A percentile compares a stretch with the other conserved stretches of the same genome.
These are phyloP conservation scores for Sipha maydis DNA, from an alignment of 2,888 invertebrate species.

Conservation along the genomic window DNA sequence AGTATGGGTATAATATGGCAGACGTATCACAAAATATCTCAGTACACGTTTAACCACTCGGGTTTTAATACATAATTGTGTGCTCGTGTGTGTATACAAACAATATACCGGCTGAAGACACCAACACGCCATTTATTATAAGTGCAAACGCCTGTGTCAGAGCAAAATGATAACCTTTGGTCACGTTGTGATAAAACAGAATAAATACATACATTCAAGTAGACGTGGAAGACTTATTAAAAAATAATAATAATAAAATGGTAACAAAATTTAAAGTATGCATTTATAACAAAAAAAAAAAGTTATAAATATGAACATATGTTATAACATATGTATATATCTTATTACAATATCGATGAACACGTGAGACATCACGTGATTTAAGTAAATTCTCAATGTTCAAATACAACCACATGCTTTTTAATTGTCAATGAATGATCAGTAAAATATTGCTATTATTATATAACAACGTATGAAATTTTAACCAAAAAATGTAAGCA, in stretches of 20 bases:
- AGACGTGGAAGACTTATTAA: neutral
- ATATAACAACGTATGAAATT: neutral
- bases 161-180: constrained; percentile 47
- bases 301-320: neutral
- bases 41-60: constrained; percentile 55
- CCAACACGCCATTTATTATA: neutral
- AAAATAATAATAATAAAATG: neutral
- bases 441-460: neutral
- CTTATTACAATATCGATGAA: neutral
- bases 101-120: neutral
- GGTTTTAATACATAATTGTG: neutral
- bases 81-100: neutral
- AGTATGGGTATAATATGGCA: neutral
- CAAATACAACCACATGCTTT: neutral
- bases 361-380: constrained; percentile 10
- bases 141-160: neutral
- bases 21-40: constrained; percentile 44
- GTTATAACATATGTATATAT: neutral
- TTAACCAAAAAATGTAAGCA: neutral
- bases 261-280: constrained; percentile 1
- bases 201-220: constrained; percentile 21
- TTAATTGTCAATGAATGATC: constrained; percentile 23
- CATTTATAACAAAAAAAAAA: neutral
- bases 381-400: neutral
- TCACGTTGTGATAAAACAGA: constrained; percentile 30